Evolutionary conservation across 2,888 invertebrate genomes (phyloP).

Genomic region (Galeruca laticollis): DNA sequence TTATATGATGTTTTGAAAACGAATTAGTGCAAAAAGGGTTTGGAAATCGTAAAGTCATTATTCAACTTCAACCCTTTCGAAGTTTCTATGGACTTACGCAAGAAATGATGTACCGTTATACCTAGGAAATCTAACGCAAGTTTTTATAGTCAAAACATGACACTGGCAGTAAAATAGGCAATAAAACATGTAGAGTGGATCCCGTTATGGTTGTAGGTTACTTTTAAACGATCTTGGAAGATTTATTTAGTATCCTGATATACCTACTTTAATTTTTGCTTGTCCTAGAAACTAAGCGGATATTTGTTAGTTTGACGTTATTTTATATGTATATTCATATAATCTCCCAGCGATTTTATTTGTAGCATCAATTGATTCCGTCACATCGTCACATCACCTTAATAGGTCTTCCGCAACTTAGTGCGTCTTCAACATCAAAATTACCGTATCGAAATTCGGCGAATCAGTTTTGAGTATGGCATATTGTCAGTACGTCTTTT

Average conservation of each 20-base stretch:
- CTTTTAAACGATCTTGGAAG: conserved; percentile 46
- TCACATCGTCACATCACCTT: no score
- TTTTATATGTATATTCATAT: no score
- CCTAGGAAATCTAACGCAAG: conserved; percentile 61
- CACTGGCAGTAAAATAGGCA: conserved; percentile 61
- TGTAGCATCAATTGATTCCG: no score
- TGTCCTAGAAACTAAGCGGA: not conserved
- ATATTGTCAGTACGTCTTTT: no score
- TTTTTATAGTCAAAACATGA: conserved; percentile 65
- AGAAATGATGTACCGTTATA: conserved; percentile 57
- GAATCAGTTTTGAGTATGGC: no score
- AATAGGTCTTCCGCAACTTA: no score
- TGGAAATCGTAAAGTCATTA: conserved; percentile 55
- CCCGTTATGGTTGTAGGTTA: conserved; percentile 60
- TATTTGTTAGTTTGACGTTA: no score
- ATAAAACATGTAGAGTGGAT: conserved; percentile 62
- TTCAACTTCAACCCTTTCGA: conserved; percentile 55
- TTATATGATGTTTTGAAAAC: conserved; percentile 50
- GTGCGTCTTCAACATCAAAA: no score
- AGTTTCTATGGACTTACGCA: conserved; percentile 44
- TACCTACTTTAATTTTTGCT: conserved; percentile 46
- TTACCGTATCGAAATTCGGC: no score
- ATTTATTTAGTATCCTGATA: conserved; percentile 52
- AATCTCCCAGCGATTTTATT: no score
- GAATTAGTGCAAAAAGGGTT: conserved; percentile 54